A percentile compares a stretch with the other conserved stretches of the same genome.
Evolutionary conservation across 2,797 vertebrate genomes (phyloP).

Genomic region (Iguana delicatissima): DNA sequence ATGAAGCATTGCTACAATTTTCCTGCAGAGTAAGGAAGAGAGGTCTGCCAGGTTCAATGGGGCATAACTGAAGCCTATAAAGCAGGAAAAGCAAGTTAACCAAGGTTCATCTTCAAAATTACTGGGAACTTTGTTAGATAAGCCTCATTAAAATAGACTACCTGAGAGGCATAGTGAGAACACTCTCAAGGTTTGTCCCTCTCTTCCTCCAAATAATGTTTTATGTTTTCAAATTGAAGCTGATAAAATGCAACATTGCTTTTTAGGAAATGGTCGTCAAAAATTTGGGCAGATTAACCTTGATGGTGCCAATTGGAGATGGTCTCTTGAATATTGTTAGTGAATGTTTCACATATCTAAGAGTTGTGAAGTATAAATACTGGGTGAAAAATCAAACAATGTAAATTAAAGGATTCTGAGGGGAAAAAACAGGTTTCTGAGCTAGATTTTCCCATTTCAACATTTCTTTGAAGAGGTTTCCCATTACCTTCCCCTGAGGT

Average conservation of each 20-base stretch:
- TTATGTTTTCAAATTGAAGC: conserved; percentile 54
- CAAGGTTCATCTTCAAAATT: conserved; percentile 55
- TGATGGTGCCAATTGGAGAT: conserved; percentile 41
- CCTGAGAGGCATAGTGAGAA: conserved; percentile 48
- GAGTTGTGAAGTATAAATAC: not conserved
- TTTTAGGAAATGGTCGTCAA: conserved; percentile 51
- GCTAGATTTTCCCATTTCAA: not conserved
- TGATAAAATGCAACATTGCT: conserved; percentile 59
- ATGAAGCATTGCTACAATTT: conserved; percentile 24
- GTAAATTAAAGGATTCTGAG: not conserved
- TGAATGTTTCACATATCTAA: not conserved
- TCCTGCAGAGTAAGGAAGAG: conserved; percentile 35
- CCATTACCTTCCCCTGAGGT: too few relatives aligned
- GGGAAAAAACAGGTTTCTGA: not conserved
- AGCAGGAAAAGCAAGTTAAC: conserved; percentile 65
- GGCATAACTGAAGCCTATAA: conserved; percentile 62
- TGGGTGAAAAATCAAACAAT: not conserved
- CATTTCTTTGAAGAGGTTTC: too few relatives aligned
- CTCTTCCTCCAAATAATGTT: not conserved
- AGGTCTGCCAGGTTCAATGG: conserved; percentile 44
- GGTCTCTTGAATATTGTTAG: not conserved
- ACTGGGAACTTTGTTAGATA: conserved; percentile 61
- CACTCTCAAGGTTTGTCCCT: conserved; percentile 47
- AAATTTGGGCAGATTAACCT: conserved; percentile 48
- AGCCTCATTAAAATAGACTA: conserved; percentile 62